Evolutionary conservation across 2,113 vertebrate genomes (phyloP), one percentile per base, ranked within the genome.

Genomic region (Anser cygnoides): DNA sequence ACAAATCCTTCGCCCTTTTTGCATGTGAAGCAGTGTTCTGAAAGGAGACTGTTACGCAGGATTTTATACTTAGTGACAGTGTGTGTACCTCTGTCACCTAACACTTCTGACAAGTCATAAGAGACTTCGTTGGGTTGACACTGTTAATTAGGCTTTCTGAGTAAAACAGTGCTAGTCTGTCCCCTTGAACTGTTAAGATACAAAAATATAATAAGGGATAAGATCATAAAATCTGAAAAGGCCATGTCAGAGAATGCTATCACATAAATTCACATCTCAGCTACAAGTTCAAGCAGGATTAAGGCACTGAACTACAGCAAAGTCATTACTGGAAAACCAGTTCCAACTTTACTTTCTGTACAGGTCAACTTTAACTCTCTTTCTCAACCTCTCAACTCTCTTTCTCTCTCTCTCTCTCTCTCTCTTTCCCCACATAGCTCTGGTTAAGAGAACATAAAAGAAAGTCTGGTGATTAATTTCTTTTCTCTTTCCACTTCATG

Each of bases 401-500:
- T 6, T 1, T 29, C 54, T 54, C 57, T 79, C 31, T 23, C 16
- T 20, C 6, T 9, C 2, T 5, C 1, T 26, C 49, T 54, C 52
- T 65, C 31, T n/a, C 16, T 23, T 4, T 10, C 2, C 3, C 22
- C 62, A 50, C 7, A 46, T 1, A 62, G 2, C 3, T 61, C 5
- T 28, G 18, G 5, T 49, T 39, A 61, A 46, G 39, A 72, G 80
- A 77, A 44, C 22, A 54, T 2, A 28, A 29, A 73, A 84, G 10
- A 29, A 73, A 84, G 10, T 20, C 55, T 67, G 14, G 10, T 26
- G 25, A 52, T 52, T 26, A 52, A 52, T 26, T 52, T 25, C 23
- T 52, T 52, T 52, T 52, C 23, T 52, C 50, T 50, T 50, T 50
- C 50, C 50, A 50, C 12, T 50, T 25, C 50, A 52, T 39, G 13